These are phyloP conservation scores for Orcinus orca DNA, from an alignment of 2,113 vertebrate genomes.

Conservation along the genomic window DNA sequence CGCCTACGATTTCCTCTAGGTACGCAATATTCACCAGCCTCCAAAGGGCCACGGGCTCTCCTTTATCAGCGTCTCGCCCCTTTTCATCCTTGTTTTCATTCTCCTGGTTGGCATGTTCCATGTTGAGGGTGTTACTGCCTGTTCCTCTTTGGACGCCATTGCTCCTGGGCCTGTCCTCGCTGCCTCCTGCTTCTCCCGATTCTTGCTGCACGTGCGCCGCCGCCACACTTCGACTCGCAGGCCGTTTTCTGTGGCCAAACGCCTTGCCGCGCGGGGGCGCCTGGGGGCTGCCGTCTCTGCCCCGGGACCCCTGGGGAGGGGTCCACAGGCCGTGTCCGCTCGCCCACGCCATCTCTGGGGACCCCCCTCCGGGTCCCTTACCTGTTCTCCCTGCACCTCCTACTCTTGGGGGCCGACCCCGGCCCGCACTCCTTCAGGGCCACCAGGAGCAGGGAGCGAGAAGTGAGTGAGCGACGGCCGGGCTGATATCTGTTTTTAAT, in stretches of 20 bases:
- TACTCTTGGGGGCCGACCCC: background rate
- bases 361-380: background rate
- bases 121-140: too few species aligned
- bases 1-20: too few species aligned
- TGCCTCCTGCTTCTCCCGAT: too few species aligned
- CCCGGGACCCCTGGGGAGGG: background rate
- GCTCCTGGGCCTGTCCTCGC: too few species aligned
- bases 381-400: background rate
- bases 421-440: background rate
- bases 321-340: background rate
- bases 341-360: background rate
- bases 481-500: background rate
- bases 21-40: too few species aligned
- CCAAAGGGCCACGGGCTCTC: too few species aligned
- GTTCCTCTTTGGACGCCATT: too few species aligned
- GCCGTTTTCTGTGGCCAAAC: background rate
- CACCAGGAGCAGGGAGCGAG: too few species aligned
- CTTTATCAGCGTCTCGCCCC: too few species aligned
- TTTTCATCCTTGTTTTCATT: background rate
- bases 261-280: background rate
- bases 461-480: fast-evolving
- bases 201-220: too few species aligned
- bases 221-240: too few species aligned
- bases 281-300: background rate
- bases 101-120: too few species aligned